These are phyloP conservation scores for Orthosia cruda DNA, from an alignment of 2,888 invertebrate species.

Conservation along the genomic window DNA sequence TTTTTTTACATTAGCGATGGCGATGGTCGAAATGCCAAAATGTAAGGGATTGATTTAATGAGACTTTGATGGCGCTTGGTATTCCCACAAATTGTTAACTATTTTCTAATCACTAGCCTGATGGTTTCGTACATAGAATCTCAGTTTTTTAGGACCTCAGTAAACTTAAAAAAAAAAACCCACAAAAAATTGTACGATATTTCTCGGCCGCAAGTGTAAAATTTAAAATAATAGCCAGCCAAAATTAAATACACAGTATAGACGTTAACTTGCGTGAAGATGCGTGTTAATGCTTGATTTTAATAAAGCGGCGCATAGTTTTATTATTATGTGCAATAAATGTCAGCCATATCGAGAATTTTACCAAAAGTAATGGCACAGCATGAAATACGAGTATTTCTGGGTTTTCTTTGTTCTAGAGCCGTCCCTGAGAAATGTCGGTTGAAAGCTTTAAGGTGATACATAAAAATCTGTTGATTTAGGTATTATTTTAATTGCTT, in stretches of 20 bases:
- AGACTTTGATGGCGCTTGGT: no score
- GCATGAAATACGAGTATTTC: conserved; percentile 30
- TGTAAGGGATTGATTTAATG: no score
- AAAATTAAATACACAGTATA: conserved; percentile 61
- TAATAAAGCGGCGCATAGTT: conserved; percentile 60
- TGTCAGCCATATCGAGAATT: conserved; percentile 59
- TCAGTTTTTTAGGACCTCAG: no score
- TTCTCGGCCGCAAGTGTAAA: conserved; percentile 43
- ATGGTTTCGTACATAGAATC: no score
- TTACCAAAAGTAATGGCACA: conserved; percentile 49
- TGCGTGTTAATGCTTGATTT: conserved; percentile 53
- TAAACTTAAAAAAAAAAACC: no score
- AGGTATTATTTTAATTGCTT: conserved; percentile 4
- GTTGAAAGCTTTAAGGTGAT: no score
- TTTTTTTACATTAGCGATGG: no score
- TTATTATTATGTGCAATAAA: conserved; percentile 59
- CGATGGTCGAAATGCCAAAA: no score
- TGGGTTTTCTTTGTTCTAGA: conserved; percentile 31
- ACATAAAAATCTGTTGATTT: no score
- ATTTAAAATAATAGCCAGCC: conserved; percentile 58
- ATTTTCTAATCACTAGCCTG: no score
- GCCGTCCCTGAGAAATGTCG: not conserved
- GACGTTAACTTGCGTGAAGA: conserved; percentile 57
- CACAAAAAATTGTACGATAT: not conserved
- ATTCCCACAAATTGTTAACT: no score